Conservation (phyloP, 2,113 vertebrate species). For the Tyrannus savana region DNA sequence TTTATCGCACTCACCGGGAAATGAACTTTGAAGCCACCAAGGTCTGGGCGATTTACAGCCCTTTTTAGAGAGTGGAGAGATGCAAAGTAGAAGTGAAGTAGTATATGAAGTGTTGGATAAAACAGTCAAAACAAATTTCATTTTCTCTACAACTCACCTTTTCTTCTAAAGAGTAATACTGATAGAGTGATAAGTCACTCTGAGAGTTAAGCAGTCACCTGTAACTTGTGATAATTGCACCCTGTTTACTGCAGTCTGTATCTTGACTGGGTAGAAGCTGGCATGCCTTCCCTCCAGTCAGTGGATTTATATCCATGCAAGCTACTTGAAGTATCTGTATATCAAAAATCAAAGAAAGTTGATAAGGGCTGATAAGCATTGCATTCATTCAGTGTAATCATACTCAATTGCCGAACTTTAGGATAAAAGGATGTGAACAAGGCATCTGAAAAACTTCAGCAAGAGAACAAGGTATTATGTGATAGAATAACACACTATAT, state of each 20-base stretch:
- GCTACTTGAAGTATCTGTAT: background rate
- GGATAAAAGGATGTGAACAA: background rate
- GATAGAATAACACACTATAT: background rate
- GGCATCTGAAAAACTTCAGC: background rate
- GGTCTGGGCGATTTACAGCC: background rate
- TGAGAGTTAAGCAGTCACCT: background rate
- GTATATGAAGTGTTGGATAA: background rate
- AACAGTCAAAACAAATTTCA: background rate
- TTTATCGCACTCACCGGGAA: fast-evolving
- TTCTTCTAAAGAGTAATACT: background rate
- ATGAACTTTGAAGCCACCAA: background rate
- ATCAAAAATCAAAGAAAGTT: background rate
- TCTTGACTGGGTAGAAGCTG: background rate
- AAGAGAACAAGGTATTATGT: background rate
- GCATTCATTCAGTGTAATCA: background rate
- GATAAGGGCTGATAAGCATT: background rate
- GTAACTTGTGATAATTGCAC: background rate
- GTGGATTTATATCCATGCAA: background rate
- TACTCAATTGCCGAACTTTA: background rate
- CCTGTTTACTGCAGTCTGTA: background rate
- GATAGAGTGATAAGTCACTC: background rate
- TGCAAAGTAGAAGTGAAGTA: background rate
- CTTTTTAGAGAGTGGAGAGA: background rate
- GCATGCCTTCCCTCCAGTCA: background rate
- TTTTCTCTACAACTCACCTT: background rate